Conservation (phyloP, 2,113 vertebrate genomes). For the Embiotoca jacksoni region DNA sequence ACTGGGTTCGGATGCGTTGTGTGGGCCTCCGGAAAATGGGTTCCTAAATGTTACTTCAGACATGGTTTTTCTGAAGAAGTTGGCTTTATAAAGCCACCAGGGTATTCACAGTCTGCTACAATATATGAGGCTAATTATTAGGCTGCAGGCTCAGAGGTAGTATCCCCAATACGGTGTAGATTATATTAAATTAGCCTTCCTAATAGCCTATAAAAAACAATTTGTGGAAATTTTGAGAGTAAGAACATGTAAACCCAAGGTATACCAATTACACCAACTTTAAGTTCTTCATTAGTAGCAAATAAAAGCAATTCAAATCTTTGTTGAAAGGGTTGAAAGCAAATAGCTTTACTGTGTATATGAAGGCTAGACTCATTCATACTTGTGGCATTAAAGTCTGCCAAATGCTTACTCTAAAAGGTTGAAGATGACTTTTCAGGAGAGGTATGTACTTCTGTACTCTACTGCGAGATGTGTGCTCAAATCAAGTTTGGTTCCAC, state of each 20-base stretch:
- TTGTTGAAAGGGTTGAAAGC: constrained; percentile 12
- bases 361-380: constrained; percentile 15
- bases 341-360: constrained; percentile 7
- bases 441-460: constrained; percentile 12
- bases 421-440: constrained; percentile 25
- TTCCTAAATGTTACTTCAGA: constrained; percentile 15
- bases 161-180: constrained; percentile 23
- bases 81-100: constrained; percentile 32
- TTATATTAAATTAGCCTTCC: constrained; percentile 43
- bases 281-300: not conserved
- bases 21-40: not conserved
- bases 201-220: constrained; percentile 30
- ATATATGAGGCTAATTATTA: constrained; percentile 35
- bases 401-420: constrained; percentile 14
- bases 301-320: not conserved
- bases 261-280: constrained; percentile 2
- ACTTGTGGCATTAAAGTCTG: constrained; percentile 14
- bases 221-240: constrained; percentile 34
- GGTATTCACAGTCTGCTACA: constrained; percentile 40
- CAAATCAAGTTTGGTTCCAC: not conserved
- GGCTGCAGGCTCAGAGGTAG: constrained; percentile 13
- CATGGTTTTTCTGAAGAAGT: constrained; percentile 22
- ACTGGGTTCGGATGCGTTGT: constrained; percentile 6
- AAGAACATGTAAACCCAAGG: constrained; percentile 23
- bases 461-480: not conserved